Conservation (phyloP, 1,140 invertebrate species). For the Oreohelix idahoensis region DNA sequence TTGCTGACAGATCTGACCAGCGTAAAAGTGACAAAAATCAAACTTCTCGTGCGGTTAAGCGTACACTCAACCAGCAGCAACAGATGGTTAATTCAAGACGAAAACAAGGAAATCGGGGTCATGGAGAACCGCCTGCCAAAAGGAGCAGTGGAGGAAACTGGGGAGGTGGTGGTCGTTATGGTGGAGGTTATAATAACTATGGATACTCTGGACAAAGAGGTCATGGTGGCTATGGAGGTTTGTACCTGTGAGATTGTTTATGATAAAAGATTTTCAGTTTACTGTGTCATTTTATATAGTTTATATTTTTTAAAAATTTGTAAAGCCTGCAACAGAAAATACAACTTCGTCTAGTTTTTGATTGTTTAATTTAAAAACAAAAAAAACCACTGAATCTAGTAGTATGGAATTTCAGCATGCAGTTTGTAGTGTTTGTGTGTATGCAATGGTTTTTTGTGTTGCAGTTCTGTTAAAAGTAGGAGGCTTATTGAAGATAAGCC, state of each 20-base stretch:
- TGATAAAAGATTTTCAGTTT: too few relatives aligned
- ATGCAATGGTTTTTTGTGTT: too few relatives aligned
- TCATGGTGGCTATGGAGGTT: conserved; percentile 10
- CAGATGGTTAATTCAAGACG: background rate
- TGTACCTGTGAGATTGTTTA: too few relatives aligned
- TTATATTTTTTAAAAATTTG: background rate
- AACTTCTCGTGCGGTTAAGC: background rate
- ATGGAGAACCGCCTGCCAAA: background rate
- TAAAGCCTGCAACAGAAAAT: too few relatives aligned
- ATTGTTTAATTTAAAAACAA: too few relatives aligned
- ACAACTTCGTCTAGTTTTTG: too few relatives aligned
- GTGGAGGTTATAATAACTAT: background rate
- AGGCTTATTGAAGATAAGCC: too few relatives aligned
- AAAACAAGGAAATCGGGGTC: background rate
- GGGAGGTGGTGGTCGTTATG: conserved; percentile 19
- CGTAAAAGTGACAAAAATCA: background rate
- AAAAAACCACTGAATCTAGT: too few relatives aligned
- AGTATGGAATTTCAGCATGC: too few relatives aligned
- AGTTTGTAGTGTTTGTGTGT: too few relatives aligned
- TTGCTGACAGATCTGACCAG: conserved; percentile 18
- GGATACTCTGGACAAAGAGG: background rate
- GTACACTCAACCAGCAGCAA: conserved; percentile 26
- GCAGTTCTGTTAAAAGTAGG: too few relatives aligned
- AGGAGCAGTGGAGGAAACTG: conserved; percentile 3
- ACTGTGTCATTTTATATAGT: background rate